Evolutionary conservation across 2,888 invertebrate species (phyloP), one percentile per base, ranked within the genome.

Genomic region (Chymomyza procnemis): DNA sequence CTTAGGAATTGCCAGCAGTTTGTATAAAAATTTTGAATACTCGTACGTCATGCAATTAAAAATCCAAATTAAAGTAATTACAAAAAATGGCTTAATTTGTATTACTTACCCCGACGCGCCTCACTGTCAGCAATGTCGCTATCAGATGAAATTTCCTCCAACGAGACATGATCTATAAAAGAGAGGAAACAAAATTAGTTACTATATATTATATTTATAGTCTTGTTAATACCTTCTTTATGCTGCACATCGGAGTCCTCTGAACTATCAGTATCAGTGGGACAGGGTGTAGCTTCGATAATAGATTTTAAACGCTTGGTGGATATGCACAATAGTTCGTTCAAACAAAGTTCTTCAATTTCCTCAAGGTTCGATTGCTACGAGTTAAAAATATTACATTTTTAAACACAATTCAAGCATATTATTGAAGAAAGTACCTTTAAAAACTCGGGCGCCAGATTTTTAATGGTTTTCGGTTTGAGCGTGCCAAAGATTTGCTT

Each of bases 271-370:
- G 91, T 91, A 62, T 91, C 91, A 0, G 89, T 87, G 3, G 91
- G 91, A 64, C 91, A 91, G 30, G 86, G 85, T 0, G 88, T 87
- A n/a, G 84, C 86, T 16, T 86, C 88, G 59, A 94, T 91, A 9
- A 93, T 92, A 0, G 93, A 92, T 41, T 92, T 91, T 0, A 94
- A 90, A 0, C 94, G 92, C 75, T 94, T 94, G 0, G 93, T 93
- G 30, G 93, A 93, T 64, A 94, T 93, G 0, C 93, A 93, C 1
- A 94, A 87, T 59, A 93, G 92, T 90, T 94, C 94, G 76, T 93
- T 93, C 0, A 93, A 90, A 68, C 93, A 93, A 0, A 93, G 88
- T 73, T 93, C 94, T 79, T 93, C 92, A 18, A 94, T 89, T 77
- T 93, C 92, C 71, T 92, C 92, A 61, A 92, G 80, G 8, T 73